These are phyloP conservation scores for Echinometra lucunter DNA, from an alignment of 53 echinoderm and acorn worm species.

Conservation along the genomic window DNA sequence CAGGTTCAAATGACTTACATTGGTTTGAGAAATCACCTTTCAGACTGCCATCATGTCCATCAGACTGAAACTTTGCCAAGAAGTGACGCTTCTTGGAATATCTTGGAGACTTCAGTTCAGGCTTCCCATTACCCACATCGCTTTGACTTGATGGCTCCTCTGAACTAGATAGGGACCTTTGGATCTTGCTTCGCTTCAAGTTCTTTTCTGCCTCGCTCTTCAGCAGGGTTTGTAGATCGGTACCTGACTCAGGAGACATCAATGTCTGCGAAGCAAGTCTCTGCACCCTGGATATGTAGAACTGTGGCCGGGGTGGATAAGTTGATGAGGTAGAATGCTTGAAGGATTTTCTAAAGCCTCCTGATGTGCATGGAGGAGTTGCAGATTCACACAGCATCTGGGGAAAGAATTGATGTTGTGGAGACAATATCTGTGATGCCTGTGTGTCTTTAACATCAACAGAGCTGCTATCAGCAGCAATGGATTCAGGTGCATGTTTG, in stretches of 20 bases:
- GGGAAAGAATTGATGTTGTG: neutral
- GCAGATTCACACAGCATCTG: neutral
- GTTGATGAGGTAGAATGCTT: neutral
- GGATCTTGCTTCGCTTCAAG: neutral
- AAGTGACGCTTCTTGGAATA: constrained; percentile 47
- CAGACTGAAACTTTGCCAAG: constrained; percentile 35
- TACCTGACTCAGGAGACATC: constrained; percentile 22
- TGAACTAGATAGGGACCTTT: neutral
- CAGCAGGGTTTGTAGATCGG: neutral
- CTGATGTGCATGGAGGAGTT: neutral
- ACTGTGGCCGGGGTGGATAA: neutral
- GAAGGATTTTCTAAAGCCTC: neutral
- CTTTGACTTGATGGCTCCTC: constrained; percentile 24
- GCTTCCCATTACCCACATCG: neutral
- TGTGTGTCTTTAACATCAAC: neutral
- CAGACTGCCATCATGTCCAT: neutral
- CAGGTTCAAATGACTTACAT: neutral
- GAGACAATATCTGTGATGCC: neutral
- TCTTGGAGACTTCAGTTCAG: neutral
- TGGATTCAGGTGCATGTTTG: neutral
- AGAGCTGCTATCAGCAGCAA: neutral
- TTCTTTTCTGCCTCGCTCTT: neutral
- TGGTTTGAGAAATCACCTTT: neutral
- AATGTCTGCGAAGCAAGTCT: constrained; percentile 22
- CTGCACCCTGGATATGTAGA: constrained; percentile 34